Evolutionary conservation across 2,888 invertebrate species (phyloP).

Genomic region (Eristalinus aeneus): DNA sequence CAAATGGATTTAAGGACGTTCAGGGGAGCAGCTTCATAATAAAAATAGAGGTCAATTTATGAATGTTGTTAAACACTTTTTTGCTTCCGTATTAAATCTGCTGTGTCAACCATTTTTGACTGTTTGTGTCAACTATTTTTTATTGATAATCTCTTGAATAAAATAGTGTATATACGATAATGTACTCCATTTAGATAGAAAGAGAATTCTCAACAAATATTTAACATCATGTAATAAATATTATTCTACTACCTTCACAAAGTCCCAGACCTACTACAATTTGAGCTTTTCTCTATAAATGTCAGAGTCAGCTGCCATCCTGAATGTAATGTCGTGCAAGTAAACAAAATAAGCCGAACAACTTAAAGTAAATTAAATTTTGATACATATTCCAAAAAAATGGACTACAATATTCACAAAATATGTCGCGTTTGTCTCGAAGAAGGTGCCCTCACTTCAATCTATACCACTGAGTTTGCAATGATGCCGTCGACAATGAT

Average conservation of each 20-base stretch:
- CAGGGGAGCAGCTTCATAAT: constrained; percentile 12
- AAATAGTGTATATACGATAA: too few relatives aligned
- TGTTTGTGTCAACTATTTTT: too few relatives aligned
- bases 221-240: not conserved
- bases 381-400: constrained; percentile 58
- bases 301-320: not conserved
- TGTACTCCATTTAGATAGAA: too few relatives aligned
- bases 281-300: not conserved
- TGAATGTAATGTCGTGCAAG: not conserved
- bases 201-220: too few relatives aligned
- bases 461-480: constrained; percentile 84
- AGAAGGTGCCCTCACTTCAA: constrained; percentile 83
- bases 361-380: not conserved
- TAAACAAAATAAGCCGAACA: not conserved
- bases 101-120: too few relatives aligned
- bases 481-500: constrained; percentile 84
- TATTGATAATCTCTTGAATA: too few relatives aligned
- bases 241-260: not conserved
- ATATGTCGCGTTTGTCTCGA: constrained; percentile 84
- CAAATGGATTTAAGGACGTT: constrained; percentile 46
- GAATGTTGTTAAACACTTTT: too few relatives aligned
- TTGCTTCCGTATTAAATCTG: too few relatives aligned
- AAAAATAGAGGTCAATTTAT: not conserved
- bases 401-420: constrained; percentile 81
- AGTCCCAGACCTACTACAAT: not conserved